phyloP scores from a whole-genome alignment of 2,888 invertebrate genomes.

The Drosophila tripunctata region DNA sequence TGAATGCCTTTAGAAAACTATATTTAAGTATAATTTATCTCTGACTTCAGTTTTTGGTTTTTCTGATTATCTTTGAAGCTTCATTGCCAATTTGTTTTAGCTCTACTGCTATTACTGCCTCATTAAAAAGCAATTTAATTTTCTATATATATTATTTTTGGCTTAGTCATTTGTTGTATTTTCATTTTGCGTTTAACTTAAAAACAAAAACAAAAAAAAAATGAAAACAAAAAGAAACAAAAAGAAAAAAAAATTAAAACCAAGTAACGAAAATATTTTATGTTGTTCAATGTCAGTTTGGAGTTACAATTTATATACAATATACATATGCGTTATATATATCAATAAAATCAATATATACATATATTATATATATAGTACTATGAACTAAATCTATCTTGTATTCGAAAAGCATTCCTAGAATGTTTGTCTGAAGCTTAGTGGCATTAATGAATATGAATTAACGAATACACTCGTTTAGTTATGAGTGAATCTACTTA shows the following conservation, averaged over 20 bases:
- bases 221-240: conserved; percentile 26
- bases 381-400: conserved; percentile 1
- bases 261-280: conserved; percentile 74
- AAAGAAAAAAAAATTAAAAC: conserved; percentile 21
- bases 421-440: conserved; percentile 58
- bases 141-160: conserved; percentile 34
- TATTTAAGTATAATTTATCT: not conserved
- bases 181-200: conserved; percentile 49
- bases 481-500: conserved; percentile 33
- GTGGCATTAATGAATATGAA: conserved; percentile 40
- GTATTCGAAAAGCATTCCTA: conserved; percentile 55
- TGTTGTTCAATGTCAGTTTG: conserved; percentile 80
- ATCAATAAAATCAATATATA: conserved; percentile 20
- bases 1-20: not conserved
- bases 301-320: conserved; percentile 75
- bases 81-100: conserved; percentile 22
- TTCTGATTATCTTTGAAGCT: conserved; percentile 24
- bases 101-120: conserved; percentile 33
- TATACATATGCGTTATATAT: conserved; percentile 77
- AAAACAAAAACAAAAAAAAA: conserved; percentile 23
- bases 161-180: conserved; percentile 50
- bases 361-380: conserved; percentile 16
- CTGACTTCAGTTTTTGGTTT: not conserved
- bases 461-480: conserved; percentile 25
- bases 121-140: conserved; percentile 52